Conservation (phyloP, 2,113 vertebrate species). For the Nesogale talazaci region DNA sequence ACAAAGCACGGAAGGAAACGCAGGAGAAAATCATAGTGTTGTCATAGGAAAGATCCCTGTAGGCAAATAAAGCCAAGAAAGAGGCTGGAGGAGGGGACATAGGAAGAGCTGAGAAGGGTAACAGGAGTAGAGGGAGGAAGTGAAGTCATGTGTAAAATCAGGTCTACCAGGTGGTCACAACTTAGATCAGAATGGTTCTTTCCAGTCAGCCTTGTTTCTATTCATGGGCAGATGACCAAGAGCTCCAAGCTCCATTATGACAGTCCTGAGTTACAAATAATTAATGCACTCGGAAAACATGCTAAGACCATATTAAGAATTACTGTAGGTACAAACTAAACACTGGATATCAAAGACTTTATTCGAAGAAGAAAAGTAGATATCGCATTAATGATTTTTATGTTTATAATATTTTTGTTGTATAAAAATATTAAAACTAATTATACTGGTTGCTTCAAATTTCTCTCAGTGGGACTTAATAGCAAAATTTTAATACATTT, state of each 20-base stretch:
- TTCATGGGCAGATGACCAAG: not conserved
- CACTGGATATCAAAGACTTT: not conserved
- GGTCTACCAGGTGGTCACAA: not conserved
- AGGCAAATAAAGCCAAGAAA: too few relatives aligned
- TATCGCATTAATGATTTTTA: not conserved
- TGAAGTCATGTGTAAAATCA: not conserved
- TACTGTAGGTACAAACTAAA: not conserved
- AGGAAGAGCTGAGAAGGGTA: not conserved
- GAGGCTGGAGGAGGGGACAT: too few relatives aligned
- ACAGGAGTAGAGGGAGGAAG: not conserved
- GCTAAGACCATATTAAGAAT: not conserved
- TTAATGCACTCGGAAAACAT: not conserved
- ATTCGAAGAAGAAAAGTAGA: not conserved
- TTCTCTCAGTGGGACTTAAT: not conserved
- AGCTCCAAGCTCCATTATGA: not conserved
- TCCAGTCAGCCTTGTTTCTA: not conserved
- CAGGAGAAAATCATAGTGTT: too few relatives aligned
- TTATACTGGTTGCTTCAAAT: not conserved
- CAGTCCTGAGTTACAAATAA: not conserved
- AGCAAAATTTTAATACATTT: not conserved
- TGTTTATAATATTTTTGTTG: not conserved
- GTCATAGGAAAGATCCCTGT: too few relatives aligned
- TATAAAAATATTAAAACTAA: not conserved
- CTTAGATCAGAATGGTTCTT: not conserved
- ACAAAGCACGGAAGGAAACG: too few relatives aligned